Base-by-base conservation (phyloP, 2,888 invertebrate species). In the Schrankia costaestrigalis region DNA sequence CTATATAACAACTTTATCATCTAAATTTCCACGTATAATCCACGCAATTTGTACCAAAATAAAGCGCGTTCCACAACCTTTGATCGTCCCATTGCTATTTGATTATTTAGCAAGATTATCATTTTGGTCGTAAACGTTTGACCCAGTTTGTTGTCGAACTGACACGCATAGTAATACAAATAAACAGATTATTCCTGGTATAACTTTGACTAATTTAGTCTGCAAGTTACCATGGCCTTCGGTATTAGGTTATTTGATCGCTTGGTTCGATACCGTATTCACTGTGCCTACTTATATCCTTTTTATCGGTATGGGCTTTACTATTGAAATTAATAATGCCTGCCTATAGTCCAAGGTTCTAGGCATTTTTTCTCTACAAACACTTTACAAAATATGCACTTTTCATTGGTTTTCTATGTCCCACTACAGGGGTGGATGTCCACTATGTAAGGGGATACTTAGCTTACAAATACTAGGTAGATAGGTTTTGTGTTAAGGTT, bases 101-200 rank as follows among this genome's bases (percentile, higher is more conserved):
- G 67, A 75, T 77, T 75, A 76, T 74, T 70, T 62, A 60, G 57
- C 52, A 58, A 66, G 65, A 73, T 78, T 78, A 80, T 74, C 78
- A 74, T 78, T 64, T 72, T 58, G 61, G 67, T 65, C 66, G 75
- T 78, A 77, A 80, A 80, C 58, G 75, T 69, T 77, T 74, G 82
- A 78, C 82, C 82, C 63, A 79, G 76, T 80, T 80, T 52, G 53
- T 42, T 39, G 22, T 13, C 32, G 21, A 41, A 24, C 40, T 60
- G 59, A 56, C 70, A 65, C 50, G 64, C 58, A 59, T 44, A 51
- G 69, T 64, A 72, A 78, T 74, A 78, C 77, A 76, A 79, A 69
- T 73, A 59, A 60, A 60, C 41, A 53, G 46, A 55, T 61, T n/a
- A 35, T 39, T 45, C 39, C 41, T 42, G 49, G 48, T 49, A 49